Evolutionary conservation across 2,113 vertebrate species (phyloP), one percentile per base, ranked within the genome.

Genomic region (Crotalus horridus): DNA sequence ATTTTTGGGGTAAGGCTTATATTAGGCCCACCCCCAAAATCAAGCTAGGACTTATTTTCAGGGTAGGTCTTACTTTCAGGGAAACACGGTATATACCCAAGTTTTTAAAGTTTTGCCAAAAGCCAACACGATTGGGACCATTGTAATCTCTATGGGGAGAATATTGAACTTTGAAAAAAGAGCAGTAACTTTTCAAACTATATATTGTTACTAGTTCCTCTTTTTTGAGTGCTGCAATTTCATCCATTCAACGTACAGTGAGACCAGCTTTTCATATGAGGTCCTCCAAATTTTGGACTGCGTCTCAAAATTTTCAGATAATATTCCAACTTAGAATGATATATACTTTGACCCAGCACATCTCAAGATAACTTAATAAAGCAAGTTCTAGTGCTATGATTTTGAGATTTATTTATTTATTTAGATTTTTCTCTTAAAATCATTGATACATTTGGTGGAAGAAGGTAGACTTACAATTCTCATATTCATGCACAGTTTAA

Each of bases 401-500:
- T 90, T 59, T n/a, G 85, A 90, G 55, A 90, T 90, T 43, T 64
- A 61, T 93, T 46, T 46, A 43, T 46, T 61, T 86, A 94, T 94
- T 95, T 96, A 95, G 96, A 87, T 97, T 90, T 97, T 96, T 95
- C 94, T 91, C 95, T 95, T 95, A 96, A 97, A 97, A 98, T 96
- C 46, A 95, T 96, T 48, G 96, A 97, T 95, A 85, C 91, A 3
- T 4, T 89, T 93, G 96, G 92, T 97, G 97, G 97, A 97, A 98
- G 96, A 59, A 33, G 92, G 97, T 86, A 96, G 97, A 98, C 97
- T 97, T 97, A 97, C 96, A 97, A 95, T 95, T 94, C 97, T 97
- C 95, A 93, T 95, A 95, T 97, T 96, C 97, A 97, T 97, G 97
- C 96, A 43, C 95, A 97, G 97, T 97, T 98, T 98, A 96, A 96